phyloP scores from a whole-genome alignment of 2,888 invertebrate genomes.

The Danaus chrysippus region DNA sequence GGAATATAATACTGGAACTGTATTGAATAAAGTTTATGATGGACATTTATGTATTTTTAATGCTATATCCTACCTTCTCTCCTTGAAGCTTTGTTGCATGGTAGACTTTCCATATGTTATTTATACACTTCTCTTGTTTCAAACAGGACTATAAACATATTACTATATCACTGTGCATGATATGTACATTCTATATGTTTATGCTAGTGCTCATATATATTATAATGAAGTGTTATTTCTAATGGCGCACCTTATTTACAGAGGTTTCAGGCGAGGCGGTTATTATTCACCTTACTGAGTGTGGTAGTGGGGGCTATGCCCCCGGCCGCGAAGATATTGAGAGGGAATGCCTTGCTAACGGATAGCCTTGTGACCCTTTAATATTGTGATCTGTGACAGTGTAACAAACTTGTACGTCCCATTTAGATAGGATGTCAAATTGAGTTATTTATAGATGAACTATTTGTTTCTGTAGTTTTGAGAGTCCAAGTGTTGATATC shows the following conservation, averaged over 20 bases:
- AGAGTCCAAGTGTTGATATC: no score
- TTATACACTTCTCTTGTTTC: slow-evolving; percentile 5
- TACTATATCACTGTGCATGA: slow-evolving; percentile 10
- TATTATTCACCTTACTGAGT: slow-evolving; percentile 86
- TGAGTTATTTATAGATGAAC: not conserved
- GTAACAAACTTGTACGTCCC: not conserved
- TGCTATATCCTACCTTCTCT: slow-evolving; percentile 43
- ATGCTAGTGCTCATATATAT: not conserved
- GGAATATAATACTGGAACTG: slow-evolving; percentile 49
- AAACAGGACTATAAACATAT: not conserved
- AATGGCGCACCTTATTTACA: slow-evolving; percentile 76
- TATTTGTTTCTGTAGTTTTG: not conserved
- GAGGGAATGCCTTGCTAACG: slow-evolving; percentile 22
- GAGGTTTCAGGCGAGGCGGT: slow-evolving; percentile 84
- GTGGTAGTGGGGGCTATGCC: slow-evolving; percentile 50
- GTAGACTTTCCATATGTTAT: slow-evolving; percentile 24
- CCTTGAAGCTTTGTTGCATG: slow-evolving; percentile 35
- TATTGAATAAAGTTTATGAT: slow-evolving; percentile 65
- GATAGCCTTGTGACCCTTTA: slow-evolving; percentile 7
- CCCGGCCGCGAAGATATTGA: slow-evolving; percentile 38
- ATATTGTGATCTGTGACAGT: not conserved
- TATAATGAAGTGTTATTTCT: slow-evolving; percentile 12
- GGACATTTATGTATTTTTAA: slow-evolving; percentile 66
- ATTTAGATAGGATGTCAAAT: slow-evolving; percentile 3
- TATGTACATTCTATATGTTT: slow-evolving; percentile 26